Evolutionary conservation across 2,797 vertebrate genomes (phyloP).

Genomic region (Neopelma chrysocephalum): DNA sequence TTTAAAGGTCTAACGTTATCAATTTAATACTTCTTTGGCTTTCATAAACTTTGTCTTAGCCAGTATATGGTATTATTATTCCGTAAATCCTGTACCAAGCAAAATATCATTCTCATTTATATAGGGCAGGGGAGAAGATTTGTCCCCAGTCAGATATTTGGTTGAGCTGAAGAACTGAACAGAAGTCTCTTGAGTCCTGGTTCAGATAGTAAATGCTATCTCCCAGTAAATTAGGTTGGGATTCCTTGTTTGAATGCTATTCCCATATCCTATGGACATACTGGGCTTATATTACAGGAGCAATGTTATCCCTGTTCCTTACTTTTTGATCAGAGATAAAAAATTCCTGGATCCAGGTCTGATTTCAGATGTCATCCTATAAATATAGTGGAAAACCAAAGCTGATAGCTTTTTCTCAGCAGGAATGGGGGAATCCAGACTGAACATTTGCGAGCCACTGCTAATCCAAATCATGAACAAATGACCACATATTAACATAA

Average conservation of each 20-base stretch:
- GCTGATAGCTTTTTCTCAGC: background rate
- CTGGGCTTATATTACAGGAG: background rate
- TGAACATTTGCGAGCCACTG: background rate
- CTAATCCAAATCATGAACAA: background rate
- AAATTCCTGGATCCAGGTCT: background rate
- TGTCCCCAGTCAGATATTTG: background rate
- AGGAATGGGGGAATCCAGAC: background rate
- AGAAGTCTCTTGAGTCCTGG: background rate
- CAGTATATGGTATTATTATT: background rate
- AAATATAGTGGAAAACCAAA: background rate
- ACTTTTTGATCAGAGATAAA: background rate
- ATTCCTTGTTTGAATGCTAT: background rate
- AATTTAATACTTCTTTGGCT: background rate
- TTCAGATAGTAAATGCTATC: background rate
- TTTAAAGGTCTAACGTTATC: background rate
- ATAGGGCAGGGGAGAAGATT: background rate
- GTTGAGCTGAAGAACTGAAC: background rate
- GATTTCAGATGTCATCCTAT: background rate
- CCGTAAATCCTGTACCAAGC: background rate
- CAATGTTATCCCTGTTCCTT: background rate
- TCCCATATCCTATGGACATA: background rate
- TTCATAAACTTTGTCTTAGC: background rate
- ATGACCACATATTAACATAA: background rate
- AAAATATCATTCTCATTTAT: background rate
- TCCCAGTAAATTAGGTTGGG: background rate